Conservation (phyloP, 2,113 vertebrate species). For the Papio anubis region DNA sequence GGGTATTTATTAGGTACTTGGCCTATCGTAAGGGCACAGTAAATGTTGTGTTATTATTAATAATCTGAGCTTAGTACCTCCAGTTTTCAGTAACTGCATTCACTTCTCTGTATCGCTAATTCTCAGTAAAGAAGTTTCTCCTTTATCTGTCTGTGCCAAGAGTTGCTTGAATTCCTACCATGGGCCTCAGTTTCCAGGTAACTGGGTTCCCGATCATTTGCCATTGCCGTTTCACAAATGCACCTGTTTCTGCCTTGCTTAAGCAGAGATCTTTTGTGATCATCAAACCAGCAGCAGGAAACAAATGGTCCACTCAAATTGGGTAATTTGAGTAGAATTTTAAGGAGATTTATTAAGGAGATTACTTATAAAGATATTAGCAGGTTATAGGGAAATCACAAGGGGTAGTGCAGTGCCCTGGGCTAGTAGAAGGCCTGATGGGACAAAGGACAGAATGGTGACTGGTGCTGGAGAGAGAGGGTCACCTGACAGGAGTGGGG, state of each 20-base stretch:
- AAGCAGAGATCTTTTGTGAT: neutral
- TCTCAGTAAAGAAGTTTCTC: neutral
- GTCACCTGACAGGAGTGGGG: neutral
- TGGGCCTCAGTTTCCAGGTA: neutral
- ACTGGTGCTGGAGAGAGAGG: neutral
- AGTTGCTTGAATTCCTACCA: neutral
- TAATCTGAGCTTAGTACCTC: neutral
- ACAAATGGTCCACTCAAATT: neutral
- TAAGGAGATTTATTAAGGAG: neutral
- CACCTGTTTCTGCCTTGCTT: neutral
- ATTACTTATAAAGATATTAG: slow-evolving; percentile 36
- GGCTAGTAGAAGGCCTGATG: neutral
- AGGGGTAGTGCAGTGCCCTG: neutral
- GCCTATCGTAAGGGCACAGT: neutral
- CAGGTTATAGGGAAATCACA: neutral
- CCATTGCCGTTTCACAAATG: neutral
- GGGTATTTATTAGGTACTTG: neutral
- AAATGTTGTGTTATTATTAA: neutral
- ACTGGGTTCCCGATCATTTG: neutral
- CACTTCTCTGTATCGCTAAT: neutral
- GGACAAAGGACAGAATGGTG: neutral
- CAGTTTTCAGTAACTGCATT: neutral
- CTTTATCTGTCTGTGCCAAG: slow-evolving; percentile 15
- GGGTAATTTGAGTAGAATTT: slow-evolving; percentile 32
- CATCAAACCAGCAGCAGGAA: slow-evolving; percentile 18